A percentile compares a stretch with the other conserved stretches of the same genome.
Evolutionary conservation across 2,797 vertebrate genomes (phyloP).

Genomic region (Galagoides demidoff): DNA sequence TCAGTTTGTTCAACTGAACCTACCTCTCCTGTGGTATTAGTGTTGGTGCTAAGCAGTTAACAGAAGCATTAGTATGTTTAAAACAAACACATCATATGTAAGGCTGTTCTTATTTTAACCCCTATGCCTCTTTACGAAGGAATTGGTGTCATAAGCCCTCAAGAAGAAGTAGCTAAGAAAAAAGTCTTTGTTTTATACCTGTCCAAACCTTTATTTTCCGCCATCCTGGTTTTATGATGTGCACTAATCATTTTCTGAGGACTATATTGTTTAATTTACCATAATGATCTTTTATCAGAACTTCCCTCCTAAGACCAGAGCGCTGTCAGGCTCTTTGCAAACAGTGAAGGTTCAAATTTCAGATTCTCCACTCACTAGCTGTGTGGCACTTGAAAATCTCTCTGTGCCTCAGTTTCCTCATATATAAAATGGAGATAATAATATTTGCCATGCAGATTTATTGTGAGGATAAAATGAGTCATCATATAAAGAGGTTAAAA

Average conservation of each 20-base stretch:
- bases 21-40: neutral
- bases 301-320: slow-evolving; percentile 14
- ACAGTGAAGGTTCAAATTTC: slow-evolving; percentile 27
- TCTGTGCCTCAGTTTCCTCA: slow-evolving; percentile 2
- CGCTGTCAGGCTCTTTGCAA: neutral
- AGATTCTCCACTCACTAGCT: neutral
- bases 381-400: neutral
- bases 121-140: neutral
- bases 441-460: neutral
- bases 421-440: neutral
- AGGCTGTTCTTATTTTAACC: neutral
- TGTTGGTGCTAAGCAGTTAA: neutral
- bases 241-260: neutral
- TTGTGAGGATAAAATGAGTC: neutral
- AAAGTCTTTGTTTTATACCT: slow-evolving; percentile 2
- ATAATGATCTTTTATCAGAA: neutral
- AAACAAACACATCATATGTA: neutral
- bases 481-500: neutral
- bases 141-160: neutral
- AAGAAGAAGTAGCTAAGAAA: neutral
- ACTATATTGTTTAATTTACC: slow-evolving; percentile 26
- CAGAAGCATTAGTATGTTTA: neutral
- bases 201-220: neutral
- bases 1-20: neutral
- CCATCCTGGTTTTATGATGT: slow-evolving; percentile 12